Evolutionary conservation across 2,888 invertebrate species (phyloP).

Genomic region (Chymomyza procnemis): DNA sequence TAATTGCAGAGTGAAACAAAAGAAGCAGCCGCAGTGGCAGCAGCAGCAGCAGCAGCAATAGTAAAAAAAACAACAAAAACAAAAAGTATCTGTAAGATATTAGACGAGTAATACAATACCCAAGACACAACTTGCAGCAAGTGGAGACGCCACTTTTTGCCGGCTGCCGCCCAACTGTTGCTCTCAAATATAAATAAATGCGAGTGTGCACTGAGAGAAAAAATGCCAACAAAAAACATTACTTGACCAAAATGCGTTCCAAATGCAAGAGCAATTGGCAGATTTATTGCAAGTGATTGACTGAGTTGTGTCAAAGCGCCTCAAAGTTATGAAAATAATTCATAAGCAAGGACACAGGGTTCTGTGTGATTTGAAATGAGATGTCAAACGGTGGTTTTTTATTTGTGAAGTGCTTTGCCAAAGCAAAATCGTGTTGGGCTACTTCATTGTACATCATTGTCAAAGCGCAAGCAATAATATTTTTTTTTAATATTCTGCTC

Average conservation of each 20-base stretch:
- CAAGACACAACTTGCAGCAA: neutral
- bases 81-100: conserved; percentile 14
- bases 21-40: neutral
- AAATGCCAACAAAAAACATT: neutral
- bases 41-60: conserved; percentile 3
- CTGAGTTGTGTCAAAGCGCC: too few relatives aligned
- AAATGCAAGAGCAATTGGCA: too few relatives aligned
- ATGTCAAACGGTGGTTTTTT: too few relatives aligned
- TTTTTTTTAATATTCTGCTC: too few relatives aligned
- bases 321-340: too few relatives aligned
- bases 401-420: too few relatives aligned
- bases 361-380: too few relatives aligned
- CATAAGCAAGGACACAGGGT: too few relatives aligned
- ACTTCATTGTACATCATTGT: too few relatives aligned
- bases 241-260: neutral
- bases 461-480: too few relatives aligned
- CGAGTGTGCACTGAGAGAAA: neutral
- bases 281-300: too few relatives aligned
- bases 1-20: conserved; percentile 41
- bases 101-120: neutral
- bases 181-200: neutral
- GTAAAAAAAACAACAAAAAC: neutral
- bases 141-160: neutral
- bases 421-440: too few relatives aligned
- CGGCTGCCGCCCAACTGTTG: neutral